phyloP scores from a whole-genome alignment of 2,888 invertebrate species.

The Lordiphosa fenestrarum region DNA sequence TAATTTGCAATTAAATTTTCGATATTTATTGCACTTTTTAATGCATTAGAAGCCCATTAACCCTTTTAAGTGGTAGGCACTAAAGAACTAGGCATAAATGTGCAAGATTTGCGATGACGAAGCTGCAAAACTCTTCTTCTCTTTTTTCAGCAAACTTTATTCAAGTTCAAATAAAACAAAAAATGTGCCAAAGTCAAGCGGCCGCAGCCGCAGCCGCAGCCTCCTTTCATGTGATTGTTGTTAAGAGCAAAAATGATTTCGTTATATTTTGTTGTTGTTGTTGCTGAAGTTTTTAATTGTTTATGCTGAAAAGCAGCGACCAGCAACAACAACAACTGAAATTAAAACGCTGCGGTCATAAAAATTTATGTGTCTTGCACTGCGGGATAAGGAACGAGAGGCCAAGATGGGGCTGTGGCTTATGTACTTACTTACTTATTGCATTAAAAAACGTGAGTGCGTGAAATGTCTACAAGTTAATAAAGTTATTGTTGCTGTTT shows the following conservation, averaged over 20 bases:
- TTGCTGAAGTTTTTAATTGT: constrained; percentile 49
- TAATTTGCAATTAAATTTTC: constrained; percentile 51
- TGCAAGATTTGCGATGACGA: no score
- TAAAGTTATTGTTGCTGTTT: constrained; percentile 18
- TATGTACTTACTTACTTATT: constrained; percentile 25
- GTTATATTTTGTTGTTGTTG: background rate
- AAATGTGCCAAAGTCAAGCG: constrained; percentile 30
- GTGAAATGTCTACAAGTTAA: constrained; percentile 47
- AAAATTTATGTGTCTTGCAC: constrained; percentile 32
- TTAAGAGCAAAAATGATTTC: constrained; percentile 30
- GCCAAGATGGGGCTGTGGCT: background rate
- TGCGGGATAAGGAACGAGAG: constrained; percentile 4
- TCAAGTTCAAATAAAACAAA: constrained; percentile 12
- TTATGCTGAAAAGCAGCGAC: constrained; percentile 28
- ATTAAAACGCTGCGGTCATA: constrained; percentile 33
- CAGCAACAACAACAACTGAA: constrained; percentile 12
- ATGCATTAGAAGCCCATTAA: constrained; percentile 1
- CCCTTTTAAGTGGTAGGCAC: no score
- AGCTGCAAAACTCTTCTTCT: no score
- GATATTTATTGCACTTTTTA: constrained; percentile 2
- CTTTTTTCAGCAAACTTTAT: background rate
- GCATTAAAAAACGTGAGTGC: constrained; percentile 72
- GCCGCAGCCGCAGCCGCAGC: constrained; percentile 9
- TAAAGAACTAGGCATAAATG: no score
- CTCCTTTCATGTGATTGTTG: constrained; percentile 13